Conservation (phyloP, 2,113 vertebrate species). For the Ceyx melanurus region DNA sequence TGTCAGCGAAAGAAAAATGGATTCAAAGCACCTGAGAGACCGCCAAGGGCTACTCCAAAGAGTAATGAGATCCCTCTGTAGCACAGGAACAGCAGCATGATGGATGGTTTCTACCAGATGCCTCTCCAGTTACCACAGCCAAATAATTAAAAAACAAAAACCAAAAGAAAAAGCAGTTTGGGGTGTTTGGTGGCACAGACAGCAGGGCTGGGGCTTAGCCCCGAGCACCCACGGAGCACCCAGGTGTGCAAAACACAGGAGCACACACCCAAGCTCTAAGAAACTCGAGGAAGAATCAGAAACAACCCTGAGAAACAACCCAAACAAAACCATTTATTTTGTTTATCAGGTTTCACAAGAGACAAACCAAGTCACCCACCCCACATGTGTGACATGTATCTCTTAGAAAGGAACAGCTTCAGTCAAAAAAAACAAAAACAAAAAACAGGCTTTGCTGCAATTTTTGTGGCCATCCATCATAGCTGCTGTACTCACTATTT, state of each 20-base stretch:
- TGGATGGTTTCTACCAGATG: background rate
- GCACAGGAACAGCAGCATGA: background rate
- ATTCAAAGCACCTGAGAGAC: slow-evolving; percentile 10
- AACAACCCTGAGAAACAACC: background rate
- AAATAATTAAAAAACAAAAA: background rate
- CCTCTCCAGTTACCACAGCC: background rate
- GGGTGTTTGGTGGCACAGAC: background rate
- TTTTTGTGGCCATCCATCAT: background rate
- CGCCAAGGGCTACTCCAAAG: background rate
- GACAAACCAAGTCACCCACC: background rate
- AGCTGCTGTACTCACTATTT: background rate
- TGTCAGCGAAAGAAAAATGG: background rate
- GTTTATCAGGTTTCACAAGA: background rate
- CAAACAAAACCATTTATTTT: background rate
- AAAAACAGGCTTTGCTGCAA: background rate
- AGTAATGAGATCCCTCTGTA: background rate
- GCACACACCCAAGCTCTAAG: background rate
- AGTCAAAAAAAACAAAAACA: background rate
- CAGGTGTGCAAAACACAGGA: background rate
- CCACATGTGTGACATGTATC: background rate
- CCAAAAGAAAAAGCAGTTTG: background rate
- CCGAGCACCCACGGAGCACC: background rate
- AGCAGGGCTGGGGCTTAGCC: background rate
- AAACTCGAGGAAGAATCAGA: background rate
- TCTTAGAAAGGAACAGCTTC: background rate